Base-by-base conservation (phyloP, 2,797 vertebrate species). In the Huso huso region DNA sequence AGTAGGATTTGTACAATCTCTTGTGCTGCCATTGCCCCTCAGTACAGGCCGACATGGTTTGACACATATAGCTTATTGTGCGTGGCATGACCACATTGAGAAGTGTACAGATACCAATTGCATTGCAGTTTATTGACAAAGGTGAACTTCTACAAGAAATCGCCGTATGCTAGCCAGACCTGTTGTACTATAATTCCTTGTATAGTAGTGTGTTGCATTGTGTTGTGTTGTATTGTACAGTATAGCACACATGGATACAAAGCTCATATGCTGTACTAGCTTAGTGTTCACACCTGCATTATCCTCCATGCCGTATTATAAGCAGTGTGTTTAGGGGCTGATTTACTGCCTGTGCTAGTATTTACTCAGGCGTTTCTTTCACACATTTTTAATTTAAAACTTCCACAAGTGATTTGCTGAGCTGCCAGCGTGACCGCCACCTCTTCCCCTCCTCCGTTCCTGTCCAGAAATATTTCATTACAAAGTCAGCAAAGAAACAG, bases 381-480 rank as follows among this genome's bases (percentile, higher is more conserved):
- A 65, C 61, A 66, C 70, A 51, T 74, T 69, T 70, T 71, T 71
- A 70, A 72, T 72, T 74, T 66, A 72, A 72, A 72, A 68, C 67
- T 74, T 72, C 68, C 57, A 58, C 53, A 74, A 67, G 69, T 67
- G 73, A 68, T 74, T 73, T 74, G 70, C 67, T 6, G 55, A 65
- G 67, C 57, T 11, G 66, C 70, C 65, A 55, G 48, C 57, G 53
- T 66, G 62, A 67, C 65, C 65, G 51, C 63, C 67, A 67, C 71
- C 64, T 71, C 18, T 48, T 53, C 61, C 2, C 52, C 62, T 23
- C 48, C 65, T 5, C 49, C 37, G 37, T 37, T 37, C 37, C 37
- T 13, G 53, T 70, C 57, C 61, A 51, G 53, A 55, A 70, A 70
- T 72, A 71, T 72, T 66, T 66, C 62, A 68, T 74, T 66, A 72